Base-by-base conservation (phyloP, 2,113 vertebrate genomes). In the Python bivittatus region DNA sequence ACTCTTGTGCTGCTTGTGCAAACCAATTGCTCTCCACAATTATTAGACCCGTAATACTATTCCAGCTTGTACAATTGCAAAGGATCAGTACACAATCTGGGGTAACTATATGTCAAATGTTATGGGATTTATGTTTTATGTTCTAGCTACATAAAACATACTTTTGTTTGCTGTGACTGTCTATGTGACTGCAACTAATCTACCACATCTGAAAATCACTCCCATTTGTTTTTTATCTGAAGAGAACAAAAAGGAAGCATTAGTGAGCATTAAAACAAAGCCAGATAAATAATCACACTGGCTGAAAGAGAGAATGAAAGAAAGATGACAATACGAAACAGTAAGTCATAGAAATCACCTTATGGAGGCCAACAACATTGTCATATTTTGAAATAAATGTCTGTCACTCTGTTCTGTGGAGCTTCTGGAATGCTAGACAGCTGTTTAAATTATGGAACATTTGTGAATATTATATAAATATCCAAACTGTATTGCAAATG, bases 1-100 rank as follows among this genome's bases (percentile, higher is more conserved):
- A 48, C 6, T 22, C 22, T 17, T 42, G 60, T n/a, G 5, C 11
- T n/a, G 38, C 52, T 29, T n/a, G 27, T 91, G 60, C 52, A 94
- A 57, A 93, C 58, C 89, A 86, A 93, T 52, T 11, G 48, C 0
- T 53, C 12, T 94, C 91, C 68, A 89, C 90, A 89, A 29, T 38
- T 12, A 91, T 83, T 94, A 92, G 61, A 88, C 91, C 33, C 10
- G 88, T 64, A 95, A 91, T 52, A 29, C 64, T 88, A 0, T 58
- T 94, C 89, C 20, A 17, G 27, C 7, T 68, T 89, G n/a, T 42
- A 54, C 86, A 94, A 90, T 53, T 57, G 11, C 33, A 13, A 3
- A 48, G 6, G 25, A 54, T 64, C 64, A 95, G 4, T 89, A 91
- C 92, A 8, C n/a, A 93, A 56, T 92, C 25, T 64, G 7, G 5